Base-by-base conservation (phyloP, 2,797 vertebrate genomes). In the Thaleichthys pacificus region DNA sequence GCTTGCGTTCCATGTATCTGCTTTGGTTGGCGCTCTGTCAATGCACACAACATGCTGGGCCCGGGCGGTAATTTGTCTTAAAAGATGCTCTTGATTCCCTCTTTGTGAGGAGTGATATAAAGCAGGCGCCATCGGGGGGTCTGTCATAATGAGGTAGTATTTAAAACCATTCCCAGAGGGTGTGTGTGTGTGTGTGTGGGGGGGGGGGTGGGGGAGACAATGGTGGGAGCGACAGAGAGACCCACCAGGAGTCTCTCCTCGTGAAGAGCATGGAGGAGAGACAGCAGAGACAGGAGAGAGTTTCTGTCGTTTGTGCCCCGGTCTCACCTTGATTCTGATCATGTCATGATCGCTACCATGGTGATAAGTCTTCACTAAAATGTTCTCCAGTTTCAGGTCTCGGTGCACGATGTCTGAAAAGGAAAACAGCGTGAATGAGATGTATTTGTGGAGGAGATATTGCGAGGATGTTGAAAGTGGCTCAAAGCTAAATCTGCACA, bases 361-460 rank as follows among this genome's bases (percentile, higher is more conserved):
- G 49, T 89, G 91, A 85, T 85, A 87, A 85, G 92, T 94, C 91
- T 96, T 97, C 89, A 97, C 92, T 76, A 96, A 93, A 91, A 97
- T 96, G 89, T 97, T 97, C 88, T 96, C 96, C 85, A 96, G 89
- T 90, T 98, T 97, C 82, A 97, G 91, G 90, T 96, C 94, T 74
- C 95, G 89, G 70, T 92, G 93, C 75, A 95, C 90, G 80, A 94
- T 96, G 89, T 93, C 96, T 98, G 90, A 67, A 82, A 89, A 49
- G 80, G 22, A 30, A 65, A 51, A 19, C 71, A 70, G 47, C 70
- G 7, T 77, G 71, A 71, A 8, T 68, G 35, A 17, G 7, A 51
- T 56, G 11, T 15, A 7, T 14, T 61, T 35, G n/a, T 1, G 15
- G 54, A 66, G 22, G 42, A 26, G 21, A 22, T 11, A 63, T 6